A percentile compares a stretch with the other conserved stretches of the same genome.
Evolutionary conservation across 2,797 vertebrate genomes (phyloP).

Genomic region (Phoebastria nigripes): DNA sequence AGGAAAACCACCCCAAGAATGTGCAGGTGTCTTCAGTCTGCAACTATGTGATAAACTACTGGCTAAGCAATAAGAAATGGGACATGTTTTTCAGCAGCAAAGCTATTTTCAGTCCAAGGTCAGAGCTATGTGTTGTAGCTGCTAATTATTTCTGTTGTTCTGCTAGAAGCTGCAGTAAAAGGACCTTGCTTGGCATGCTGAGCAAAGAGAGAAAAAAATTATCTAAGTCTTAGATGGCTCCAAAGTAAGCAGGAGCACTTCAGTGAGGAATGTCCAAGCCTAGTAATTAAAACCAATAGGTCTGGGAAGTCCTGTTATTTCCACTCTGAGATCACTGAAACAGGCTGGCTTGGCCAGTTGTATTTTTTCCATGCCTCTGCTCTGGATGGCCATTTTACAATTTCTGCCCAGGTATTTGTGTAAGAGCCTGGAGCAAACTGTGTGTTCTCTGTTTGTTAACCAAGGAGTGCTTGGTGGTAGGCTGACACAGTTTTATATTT

Average conservation of each 20-base stretch:
- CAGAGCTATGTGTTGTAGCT: not conserved
- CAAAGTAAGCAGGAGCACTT: not conserved
- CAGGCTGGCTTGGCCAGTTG: not conserved
- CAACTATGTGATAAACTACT: not conserved
- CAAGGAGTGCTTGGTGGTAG: not conserved
- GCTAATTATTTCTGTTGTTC: not conserved
- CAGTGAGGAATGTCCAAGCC: not conserved
- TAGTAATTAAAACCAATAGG: not conserved
- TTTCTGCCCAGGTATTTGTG: not conserved
- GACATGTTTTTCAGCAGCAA: not conserved
- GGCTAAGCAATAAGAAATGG: not conserved
- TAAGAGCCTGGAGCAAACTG: not conserved
- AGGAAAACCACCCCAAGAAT: not conserved
- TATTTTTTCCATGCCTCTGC: not conserved
- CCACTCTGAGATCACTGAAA: not conserved
- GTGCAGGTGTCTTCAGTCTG: not conserved
- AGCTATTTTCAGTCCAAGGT: not conserved
- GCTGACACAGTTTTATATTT: not conserved
- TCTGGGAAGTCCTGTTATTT: conserved; percentile 10
- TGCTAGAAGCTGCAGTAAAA: not conserved
- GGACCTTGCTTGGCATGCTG: not conserved
- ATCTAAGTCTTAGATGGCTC: not conserved
- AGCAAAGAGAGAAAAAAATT: not conserved
- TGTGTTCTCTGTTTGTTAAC: not conserved
- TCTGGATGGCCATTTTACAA: not conserved